Evolutionary conservation across 2,113 vertebrate genomes (phyloP).

Genomic region (Larimichthys crocea): DNA sequence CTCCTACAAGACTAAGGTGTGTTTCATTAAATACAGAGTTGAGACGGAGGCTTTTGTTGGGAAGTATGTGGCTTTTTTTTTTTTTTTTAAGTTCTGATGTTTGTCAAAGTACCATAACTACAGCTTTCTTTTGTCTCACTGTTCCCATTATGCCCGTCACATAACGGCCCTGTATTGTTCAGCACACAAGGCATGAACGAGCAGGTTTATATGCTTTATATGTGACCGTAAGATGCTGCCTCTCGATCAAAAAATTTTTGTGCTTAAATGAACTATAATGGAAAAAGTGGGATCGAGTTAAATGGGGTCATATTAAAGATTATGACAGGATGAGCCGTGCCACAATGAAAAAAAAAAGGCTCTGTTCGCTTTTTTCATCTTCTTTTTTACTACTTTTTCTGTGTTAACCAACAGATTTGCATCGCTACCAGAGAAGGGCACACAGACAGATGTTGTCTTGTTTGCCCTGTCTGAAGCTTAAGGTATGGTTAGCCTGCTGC

Average conservation of each 20-base stretch:
- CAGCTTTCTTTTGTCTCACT: conserved; percentile 57
- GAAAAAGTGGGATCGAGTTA: neutral
- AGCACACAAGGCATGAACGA: conserved; percentile 29
- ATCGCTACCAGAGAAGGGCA: conserved; percentile 16
- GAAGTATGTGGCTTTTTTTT: conserved; percentile 33
- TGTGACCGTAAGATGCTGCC: neutral
- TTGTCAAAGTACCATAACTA: conserved; percentile 40
- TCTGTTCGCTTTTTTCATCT: neutral
- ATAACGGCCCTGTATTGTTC: conserved; percentile 59
- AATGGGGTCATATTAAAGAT: neutral
- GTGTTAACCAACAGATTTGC: conserved; percentile 51
- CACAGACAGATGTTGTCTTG: conserved; percentile 35
- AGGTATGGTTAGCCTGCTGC: conserved; percentile 18
- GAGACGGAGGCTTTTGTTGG: conserved; percentile 65
- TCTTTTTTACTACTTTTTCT: conserved; percentile 23
- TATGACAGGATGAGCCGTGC: too few relatives aligned
- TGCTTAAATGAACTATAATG: neutral
- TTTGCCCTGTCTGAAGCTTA: neutral
- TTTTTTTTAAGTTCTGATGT: conserved; percentile 34
- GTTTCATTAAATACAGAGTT: conserved; percentile 59
- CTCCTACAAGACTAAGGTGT: conserved; percentile 79
- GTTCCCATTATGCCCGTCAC: conserved; percentile 48
- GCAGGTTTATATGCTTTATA: conserved; percentile 39
- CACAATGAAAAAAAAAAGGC: neutral
- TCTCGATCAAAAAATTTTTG: neutral